A percentile compares a stretch with the other conserved stretches of the same genome.
Evolutionary conservation across 2,113 vertebrate species (phyloP).

Genomic region (Grammomys dolichurus): DNA sequence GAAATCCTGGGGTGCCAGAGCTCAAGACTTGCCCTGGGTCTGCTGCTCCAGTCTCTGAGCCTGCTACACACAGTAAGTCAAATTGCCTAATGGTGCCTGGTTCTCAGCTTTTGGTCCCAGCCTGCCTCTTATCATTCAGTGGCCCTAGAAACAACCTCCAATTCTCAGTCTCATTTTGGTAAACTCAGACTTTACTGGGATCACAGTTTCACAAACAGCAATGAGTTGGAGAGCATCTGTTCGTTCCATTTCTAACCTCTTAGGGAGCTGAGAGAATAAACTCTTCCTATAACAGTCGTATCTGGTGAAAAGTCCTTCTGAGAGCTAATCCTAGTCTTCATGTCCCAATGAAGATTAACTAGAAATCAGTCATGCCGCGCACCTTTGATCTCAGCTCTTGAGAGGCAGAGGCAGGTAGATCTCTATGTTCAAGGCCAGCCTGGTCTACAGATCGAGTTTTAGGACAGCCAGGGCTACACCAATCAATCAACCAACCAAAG

Average conservation of each 20-base stretch:
- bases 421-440: neutral
- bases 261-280: neutral
- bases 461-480: neutral
- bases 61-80: neutral
- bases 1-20: neutral
- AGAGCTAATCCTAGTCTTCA: neutral
- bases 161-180: neutral
- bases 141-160: neutral
- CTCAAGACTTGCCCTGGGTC: neutral
- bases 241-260: neutral
- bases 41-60: neutral
- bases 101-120: neutral
- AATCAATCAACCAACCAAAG: neutral
- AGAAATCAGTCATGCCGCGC: neutral
- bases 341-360: neutral
- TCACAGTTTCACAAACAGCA: neutral
- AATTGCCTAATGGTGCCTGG: neutral
- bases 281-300: neutral
- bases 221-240: neutral
- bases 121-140: neutral
- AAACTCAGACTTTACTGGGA: neutral
- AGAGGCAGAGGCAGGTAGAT: neutral
- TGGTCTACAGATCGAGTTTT: neutral
- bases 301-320: conserved; percentile 35
- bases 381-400: neutral